Evolutionary conservation across 2,797 vertebrate species (phyloP), one percentile per base, ranked within the genome.

Genomic region (Ptychadena robeensis): DNA sequence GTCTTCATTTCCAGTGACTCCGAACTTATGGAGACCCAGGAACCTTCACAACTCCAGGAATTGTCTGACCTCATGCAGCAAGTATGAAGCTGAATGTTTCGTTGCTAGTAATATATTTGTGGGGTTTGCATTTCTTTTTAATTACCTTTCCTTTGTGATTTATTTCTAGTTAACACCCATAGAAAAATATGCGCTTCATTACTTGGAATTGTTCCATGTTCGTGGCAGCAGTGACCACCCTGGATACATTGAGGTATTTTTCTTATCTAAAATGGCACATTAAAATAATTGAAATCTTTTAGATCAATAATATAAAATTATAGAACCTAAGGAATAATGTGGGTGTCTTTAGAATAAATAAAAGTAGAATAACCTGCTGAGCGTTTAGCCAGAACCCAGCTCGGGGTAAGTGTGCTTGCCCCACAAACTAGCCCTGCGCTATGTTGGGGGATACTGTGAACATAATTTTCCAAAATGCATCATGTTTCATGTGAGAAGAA

Each of bases 111-210:
- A 18, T 3, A 0, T 2, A 28, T 34, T n/a, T 70, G 6, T 5
- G 5, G 31, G 68, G 32, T 57, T 67, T 31, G 15, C 4, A 27
- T n/a, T 11, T 2, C 0, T 35, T 5, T 78, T 40, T 80, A 85
- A 32, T 37, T 14, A 18, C 66, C 72, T 75, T 3, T 69, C 8
- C 0, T 71, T 15, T 72, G 1, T 35, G 0, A 57, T 28, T 64
- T 76, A 10, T 85, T 44, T 85, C 86, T 91, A 98, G 97, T 93
- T 98, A 48, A 97, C 96, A 12, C 96, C 96, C 8, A 96, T 96
- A 57, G 96, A 98, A 88, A 94, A 92, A 73, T 96, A 97, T 14
- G 96, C 94, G 0, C 88, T 96, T 82, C 95, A 96, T 88, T 97
- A 96, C 88, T 90, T 97, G 90, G 96, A 98, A 86, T 93, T 93